These are phyloP conservation scores for fruit fly (Drosophila melanogaster) DNA, from an alignment of 1,140 invertebrate genomes.

Conservation along the genomic window Release_6_plus_ISO1_MT NT_037436.4:9349501-9350000, in stretches of 20 bases:
- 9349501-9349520: slow-evolving; percentile 25
- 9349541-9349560: slow-evolving; percentile 36
- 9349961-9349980: slow-evolving; percentile 84
- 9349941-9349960: slow-evolving; percentile 88
- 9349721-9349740: slow-evolving; percentile 7
- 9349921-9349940: slow-evolving; percentile 64
- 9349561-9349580: slow-evolving; percentile 31
- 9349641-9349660: neutral
- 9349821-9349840: slow-evolving; percentile 44
- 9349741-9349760: slow-evolving; percentile 37
- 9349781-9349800: slow-evolving; percentile 42
- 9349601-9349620: slow-evolving; percentile 47
- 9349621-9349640: slow-evolving; percentile 44
- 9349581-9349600: slow-evolving; percentile 39
- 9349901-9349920: slow-evolving; percentile 11
- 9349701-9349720: slow-evolving; percentile 11
- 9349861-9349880: slow-evolving; percentile 11
- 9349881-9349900: slow-evolving; percentile 32
- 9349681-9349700: slow-evolving; percentile 21
- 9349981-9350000: slow-evolving; percentile 84
- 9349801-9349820: slow-evolving; percentile 60
- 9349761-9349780: slow-evolving; percentile 46
- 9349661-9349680: neutral
- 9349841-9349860: neutral
- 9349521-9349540: slow-evolving; percentile 21